Evolutionary conservation across 2,888 invertebrate species (phyloP).

Genomic region (Pyrrhosoma nymphula): DNA sequence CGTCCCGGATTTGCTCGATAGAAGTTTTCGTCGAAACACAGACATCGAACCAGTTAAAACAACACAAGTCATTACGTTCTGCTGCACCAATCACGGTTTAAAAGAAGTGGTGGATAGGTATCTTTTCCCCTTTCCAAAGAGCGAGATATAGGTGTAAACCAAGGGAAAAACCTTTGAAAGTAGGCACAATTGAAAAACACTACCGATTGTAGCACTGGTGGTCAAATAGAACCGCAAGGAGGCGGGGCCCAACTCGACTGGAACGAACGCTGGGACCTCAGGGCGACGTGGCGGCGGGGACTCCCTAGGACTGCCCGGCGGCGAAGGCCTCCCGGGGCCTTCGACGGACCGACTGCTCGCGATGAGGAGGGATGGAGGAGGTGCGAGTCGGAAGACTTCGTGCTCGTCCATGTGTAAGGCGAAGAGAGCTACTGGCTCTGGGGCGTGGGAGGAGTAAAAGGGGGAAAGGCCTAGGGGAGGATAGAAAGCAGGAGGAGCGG

Average conservation of each 20-base stretch:
- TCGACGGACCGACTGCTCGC: background rate
- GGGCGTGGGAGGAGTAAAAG: background rate
- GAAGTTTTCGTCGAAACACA: too few species aligned
- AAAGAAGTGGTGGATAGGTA: too few species aligned
- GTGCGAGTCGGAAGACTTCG: background rate
- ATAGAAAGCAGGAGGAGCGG: background rate
- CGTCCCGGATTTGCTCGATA: too few species aligned
- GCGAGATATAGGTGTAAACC: too few species aligned
- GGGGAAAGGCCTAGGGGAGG: background rate
- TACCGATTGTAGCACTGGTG: too few species aligned
- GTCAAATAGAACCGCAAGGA: background rate
- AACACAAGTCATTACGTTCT: too few species aligned
- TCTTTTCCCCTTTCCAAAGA: too few species aligned
- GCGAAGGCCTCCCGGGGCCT: background rate
- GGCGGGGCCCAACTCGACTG: background rate
- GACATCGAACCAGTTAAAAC: too few species aligned
- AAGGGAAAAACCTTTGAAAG: too few species aligned
- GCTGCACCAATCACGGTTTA: too few species aligned
- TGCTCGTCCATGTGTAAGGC: background rate
- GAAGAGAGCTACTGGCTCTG: background rate
- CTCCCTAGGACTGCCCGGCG: background rate
- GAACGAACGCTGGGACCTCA: background rate
- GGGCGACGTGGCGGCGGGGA: background rate
- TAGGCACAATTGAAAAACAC: too few species aligned
- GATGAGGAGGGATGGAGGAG: background rate